Base-by-base conservation (phyloP, 2,888 invertebrate genomes). In the Cerastis rubricosa region DNA sequence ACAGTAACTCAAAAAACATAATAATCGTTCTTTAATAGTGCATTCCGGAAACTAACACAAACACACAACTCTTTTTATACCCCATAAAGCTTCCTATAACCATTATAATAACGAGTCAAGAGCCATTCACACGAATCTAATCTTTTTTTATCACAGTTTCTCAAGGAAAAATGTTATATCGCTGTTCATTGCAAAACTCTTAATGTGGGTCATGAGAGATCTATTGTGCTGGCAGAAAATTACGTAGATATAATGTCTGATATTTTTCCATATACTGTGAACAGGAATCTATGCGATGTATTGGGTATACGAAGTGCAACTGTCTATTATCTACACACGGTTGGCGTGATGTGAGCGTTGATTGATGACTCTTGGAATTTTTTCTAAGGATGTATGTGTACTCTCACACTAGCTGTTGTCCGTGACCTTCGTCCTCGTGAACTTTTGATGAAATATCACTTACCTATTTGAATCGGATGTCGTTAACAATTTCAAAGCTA, bases 111-210 rank as follows among this genome's bases (percentile, higher is more conserved):
- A 83, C 76, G 47, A 66, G 66, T 68, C 74, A 85, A 51, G 71
- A 76, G 76, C 80, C 40, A 84, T 87, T 87, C 87, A 78, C 88
- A 87, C 88, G 81, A 76, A 88, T 71, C 74, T 83, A 87, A 85
- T 85, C 80, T 79, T 88, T 87, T 87, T 87, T 88, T 87, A 87
- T 85, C 71, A 75, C 78, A 81, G 85, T 88, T 87, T 87, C 87
- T 66, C 87, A 87, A 81, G 85, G 88, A 84, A 80, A 78, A 76
- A 72, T 76, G 69, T 78, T 84, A 69, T 75, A 80, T 74, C 57
- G 69, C 22, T 65, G 57, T 35, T 76, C 64, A 43, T 88, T 87
- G 81, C 85, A 74, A 71, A 88, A 87, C 61, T 76, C 45, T 25
- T n/a, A 51, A 86, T 79, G 67, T 84, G 17, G 71, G 88, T 79